phyloP scores from a whole-genome alignment of 1,140 invertebrate species.

The Calephelis nemesis region DNA sequence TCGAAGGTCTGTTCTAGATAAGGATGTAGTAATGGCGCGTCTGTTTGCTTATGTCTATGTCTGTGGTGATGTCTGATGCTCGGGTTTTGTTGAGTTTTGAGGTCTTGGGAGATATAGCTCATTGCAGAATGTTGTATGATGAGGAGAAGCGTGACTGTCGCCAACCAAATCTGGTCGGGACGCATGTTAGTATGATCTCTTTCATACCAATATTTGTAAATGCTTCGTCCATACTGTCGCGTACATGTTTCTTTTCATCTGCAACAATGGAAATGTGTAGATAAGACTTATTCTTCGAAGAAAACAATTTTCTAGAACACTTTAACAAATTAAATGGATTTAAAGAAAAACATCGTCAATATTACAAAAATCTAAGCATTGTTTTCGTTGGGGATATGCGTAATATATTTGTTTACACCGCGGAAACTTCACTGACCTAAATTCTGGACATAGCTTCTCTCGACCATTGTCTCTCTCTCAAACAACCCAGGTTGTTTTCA shows the following conservation, averaged over 20 bases:
- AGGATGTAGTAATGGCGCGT: slow-evolving; percentile 16
- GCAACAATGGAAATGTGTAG: slow-evolving; percentile 44
- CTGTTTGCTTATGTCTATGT: slow-evolving; percentile 39
- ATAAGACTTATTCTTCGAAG: background rate
- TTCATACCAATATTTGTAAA: slow-evolving; percentile 54
- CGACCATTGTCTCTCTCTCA: no score
- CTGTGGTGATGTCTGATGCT: slow-evolving; percentile 57
- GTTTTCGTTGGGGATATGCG: no score
- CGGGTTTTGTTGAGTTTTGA: slow-evolving; percentile 36
- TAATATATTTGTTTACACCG: no score
- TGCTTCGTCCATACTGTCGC: slow-evolving; percentile 41
- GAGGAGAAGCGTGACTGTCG: slow-evolving; percentile 47
- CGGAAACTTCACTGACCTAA: no score
- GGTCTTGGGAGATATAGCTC: slow-evolving; percentile 35
- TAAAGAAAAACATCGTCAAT: no score
- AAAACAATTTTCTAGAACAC: background rate
- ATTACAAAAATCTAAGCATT: no score
- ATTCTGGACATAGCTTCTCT: no score
- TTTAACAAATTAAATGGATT: no score
- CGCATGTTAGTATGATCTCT: slow-evolving; percentile 52
- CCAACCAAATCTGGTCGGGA: slow-evolving; percentile 55
- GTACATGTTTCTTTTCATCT: slow-evolving; percentile 52
- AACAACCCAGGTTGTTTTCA: no score
- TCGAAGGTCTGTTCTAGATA: slow-evolving; percentile 5
- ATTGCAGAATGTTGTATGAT: slow-evolving; percentile 46